phyloP scores from a whole-genome alignment of 2,113 vertebrate genomes.

The Dicentrarchus labrax region DNA sequence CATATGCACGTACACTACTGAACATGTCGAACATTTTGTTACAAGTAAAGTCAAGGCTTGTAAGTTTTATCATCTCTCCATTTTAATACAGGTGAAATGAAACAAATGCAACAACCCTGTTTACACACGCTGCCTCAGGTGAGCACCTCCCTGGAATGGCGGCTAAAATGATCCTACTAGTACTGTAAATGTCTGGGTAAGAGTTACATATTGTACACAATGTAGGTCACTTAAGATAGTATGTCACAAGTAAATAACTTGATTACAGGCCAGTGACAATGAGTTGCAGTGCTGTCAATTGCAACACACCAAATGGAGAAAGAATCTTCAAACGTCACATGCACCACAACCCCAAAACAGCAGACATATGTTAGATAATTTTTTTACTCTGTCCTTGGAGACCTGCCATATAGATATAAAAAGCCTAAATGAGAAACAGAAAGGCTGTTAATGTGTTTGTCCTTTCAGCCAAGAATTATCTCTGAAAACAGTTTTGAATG shows the following conservation, averaged over 20 bases:
- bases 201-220: slow-evolving; percentile 84
- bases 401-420: slow-evolving; percentile 72
- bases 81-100: slow-evolving; percentile 88
- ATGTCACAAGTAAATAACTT: slow-evolving; percentile 82
- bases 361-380: slow-evolving; percentile 73
- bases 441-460: slow-evolving; percentile 65
- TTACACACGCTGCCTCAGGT: slow-evolving; percentile 81
- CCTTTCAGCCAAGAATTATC: slow-evolving; percentile 67
- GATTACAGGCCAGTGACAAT: slow-evolving; percentile 78
- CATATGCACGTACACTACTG: not conserved
- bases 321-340: slow-evolving; percentile 82
- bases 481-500: slow-evolving; percentile 72
- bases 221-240: slow-evolving; percentile 83
- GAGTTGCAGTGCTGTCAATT: slow-evolving; percentile 71
- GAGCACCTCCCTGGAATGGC: slow-evolving; percentile 74
- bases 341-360: slow-evolving; percentile 84
- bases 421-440: slow-evolving; percentile 70
- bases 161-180: slow-evolving; percentile 80
- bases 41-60: slow-evolving; percentile 77
- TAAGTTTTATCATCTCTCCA: slow-evolving; percentile 82
- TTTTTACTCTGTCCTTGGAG: slow-evolving; percentile 67
- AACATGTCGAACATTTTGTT: slow-evolving; percentile 11
- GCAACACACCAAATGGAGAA: slow-evolving; percentile 78
- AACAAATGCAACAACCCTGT: slow-evolving; percentile 88
- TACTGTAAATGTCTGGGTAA: slow-evolving; percentile 79